These are phyloP conservation scores for Candoia aspera DNA, from an alignment of 2,113 vertebrate species.

Conservation along the genomic window DNA sequence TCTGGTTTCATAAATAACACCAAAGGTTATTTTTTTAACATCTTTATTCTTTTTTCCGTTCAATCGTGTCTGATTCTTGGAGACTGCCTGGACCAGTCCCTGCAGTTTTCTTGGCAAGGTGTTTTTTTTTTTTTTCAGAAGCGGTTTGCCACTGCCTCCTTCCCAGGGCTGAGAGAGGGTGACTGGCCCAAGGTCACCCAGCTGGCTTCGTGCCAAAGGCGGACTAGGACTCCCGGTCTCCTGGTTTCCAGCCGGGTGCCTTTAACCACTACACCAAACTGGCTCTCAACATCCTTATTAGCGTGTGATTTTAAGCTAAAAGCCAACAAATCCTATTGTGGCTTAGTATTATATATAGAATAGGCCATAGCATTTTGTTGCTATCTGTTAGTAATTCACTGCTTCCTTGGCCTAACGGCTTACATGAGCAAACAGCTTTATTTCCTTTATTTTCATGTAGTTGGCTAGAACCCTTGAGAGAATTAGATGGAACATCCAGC, in stretches of 20 bases:
- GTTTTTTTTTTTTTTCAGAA: too few species aligned
- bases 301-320: background rate
- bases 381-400: background rate
- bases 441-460: background rate
- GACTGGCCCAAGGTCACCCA: too few species aligned
- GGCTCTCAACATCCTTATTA: background rate
- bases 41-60: too few species aligned
- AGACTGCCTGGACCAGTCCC: too few species aligned
- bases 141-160: too few species aligned
- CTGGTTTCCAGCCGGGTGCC: too few species aligned
- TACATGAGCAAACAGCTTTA: background rate
- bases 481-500: background rate
- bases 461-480: background rate
- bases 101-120: too few species aligned
- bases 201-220: too few species aligned
- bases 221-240: too few species aligned
- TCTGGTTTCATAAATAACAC: background rate
- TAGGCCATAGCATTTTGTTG: background rate
- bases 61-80: too few species aligned
- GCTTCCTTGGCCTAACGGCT: background rate
- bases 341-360: background rate
- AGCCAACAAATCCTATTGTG: background rate
- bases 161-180: too few species aligned
- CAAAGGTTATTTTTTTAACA: background rate
- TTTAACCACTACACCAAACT: too few species aligned